These are phyloP conservation scores for Dryas iulia DNA, from an alignment of 1,140 invertebrate genomes.

Conservation along the genomic window DNA sequence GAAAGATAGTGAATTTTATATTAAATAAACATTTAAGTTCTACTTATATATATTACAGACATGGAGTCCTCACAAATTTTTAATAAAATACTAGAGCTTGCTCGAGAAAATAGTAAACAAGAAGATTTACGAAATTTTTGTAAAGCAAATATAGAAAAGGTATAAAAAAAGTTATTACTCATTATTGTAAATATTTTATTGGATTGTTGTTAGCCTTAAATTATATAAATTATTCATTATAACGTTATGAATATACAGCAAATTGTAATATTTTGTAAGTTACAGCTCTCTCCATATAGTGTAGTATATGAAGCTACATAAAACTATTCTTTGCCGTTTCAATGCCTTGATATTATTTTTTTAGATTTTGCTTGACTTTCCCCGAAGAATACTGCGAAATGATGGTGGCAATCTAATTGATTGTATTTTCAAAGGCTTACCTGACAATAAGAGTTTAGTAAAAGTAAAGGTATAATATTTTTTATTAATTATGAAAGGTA, in stretches of 20 bases:
- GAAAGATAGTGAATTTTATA: too few relatives aligned
- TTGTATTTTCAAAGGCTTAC: constrained; percentile 56
- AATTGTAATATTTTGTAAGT: background rate
- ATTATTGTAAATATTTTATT: too few relatives aligned
- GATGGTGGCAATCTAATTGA: constrained; percentile 54
- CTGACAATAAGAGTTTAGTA: constrained; percentile 36
- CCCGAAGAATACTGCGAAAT: constrained; percentile 44
- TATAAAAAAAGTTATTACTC: background rate
- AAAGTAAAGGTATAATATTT: constrained; percentile 53
- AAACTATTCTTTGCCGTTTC: too few relatives aligned
- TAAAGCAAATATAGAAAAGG: constrained; percentile 25
- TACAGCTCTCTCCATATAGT: too few relatives aligned
- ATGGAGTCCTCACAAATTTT: constrained; percentile 50
- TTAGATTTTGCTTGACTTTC: constrained; percentile 51
- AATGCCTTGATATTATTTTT: constrained; percentile 14
- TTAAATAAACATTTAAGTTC: too few relatives aligned
- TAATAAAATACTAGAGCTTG: constrained; percentile 49
- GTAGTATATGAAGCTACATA: background rate
- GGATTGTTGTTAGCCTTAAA: too few relatives aligned
- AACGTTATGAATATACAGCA: too few relatives aligned
- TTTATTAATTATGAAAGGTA: background rate
- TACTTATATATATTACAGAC: background rate
- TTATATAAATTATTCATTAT: too few relatives aligned
- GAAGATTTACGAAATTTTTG: constrained; percentile 55
- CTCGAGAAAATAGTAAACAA: constrained; percentile 46